Conservation (phyloP, 2,113 vertebrate species). For the Salvator merianae region DNA sequence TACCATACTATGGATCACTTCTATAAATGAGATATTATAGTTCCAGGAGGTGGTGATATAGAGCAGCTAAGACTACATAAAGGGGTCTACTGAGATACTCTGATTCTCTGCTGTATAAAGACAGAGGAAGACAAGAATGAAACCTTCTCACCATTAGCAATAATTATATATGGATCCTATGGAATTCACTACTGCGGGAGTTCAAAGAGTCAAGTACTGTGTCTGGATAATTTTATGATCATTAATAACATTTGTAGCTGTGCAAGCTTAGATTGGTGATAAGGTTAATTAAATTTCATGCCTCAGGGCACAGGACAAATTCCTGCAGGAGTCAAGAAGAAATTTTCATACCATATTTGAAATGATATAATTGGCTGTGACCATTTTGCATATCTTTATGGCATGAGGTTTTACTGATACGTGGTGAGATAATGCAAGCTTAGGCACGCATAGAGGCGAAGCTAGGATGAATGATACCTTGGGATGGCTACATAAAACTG, state of each 20-base stretch:
- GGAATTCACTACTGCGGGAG: conserved; percentile 45
- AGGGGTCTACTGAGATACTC: neutral
- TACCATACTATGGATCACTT: neutral
- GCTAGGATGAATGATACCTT: neutral
- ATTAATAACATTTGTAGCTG: conserved; percentile 67
- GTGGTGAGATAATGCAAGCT: neutral
- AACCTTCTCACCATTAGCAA: conserved; percentile 45
- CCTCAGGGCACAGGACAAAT: conserved; percentile 52
- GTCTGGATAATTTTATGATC: conserved; percentile 66
- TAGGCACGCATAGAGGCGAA: neutral
- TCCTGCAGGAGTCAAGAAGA: conserved; percentile 40
- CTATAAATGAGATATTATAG: neutral
- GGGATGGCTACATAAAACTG: neutral
- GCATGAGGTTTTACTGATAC: neutral
- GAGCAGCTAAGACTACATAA: neutral
- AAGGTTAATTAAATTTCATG: conserved; percentile 72
- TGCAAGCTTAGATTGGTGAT: conserved; percentile 55
- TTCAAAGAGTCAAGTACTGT: conserved; percentile 62
- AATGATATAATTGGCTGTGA: conserved; percentile 24
- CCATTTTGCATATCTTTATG: conserved; percentile 36
- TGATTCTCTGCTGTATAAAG: conserved; percentile 2
- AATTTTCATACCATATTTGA: conserved; percentile 49
- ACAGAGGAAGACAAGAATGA: conserved; percentile 23
- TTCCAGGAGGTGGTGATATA: neutral
- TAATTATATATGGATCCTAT: conserved; percentile 31